Evolutionary conservation across 2,888 invertebrate genomes (phyloP), one percentile per base, ranked within the genome.

Genomic region (Andrena chrysosceles): DNA sequence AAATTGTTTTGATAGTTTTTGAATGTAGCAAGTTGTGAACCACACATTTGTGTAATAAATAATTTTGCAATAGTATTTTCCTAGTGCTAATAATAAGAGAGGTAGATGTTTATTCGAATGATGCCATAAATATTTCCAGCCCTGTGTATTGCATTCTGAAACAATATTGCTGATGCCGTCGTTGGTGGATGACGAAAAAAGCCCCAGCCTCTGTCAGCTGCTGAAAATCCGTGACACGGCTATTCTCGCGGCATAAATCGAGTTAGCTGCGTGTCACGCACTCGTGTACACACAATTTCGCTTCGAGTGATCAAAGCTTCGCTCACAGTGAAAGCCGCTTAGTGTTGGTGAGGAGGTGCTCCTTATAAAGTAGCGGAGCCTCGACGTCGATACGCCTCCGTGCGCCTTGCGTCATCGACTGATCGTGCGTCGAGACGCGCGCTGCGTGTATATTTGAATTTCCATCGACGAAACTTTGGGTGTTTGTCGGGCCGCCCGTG

Each of bases 321-420:
- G 70, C 74, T 67, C 67, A 82, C 83, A 85, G 85, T 69, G 87
- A 87, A 87, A 86, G 84, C 72, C 49, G 79, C 84, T 73, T 80
- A 81, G 86, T 89, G 86, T 87, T 85, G 75, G 89, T 90, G 90
- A 88, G 86, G 79, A 85, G 89, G 88, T 92, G 91, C 91, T 92
- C 92, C 92, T 92, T 92, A 92, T 92, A 92, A 92, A 92, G 92
- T 91, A 91, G 91, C 90, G 81, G 88, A 89, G 90, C 84, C 89
- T 81, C 86, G 87, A 79, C 87, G 82, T 88, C 90, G 89, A 89
- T 89, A 90, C 91, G 91, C 91, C 92, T 92, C 83, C 91, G 91
- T 90, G 87, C 79, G 83, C 81, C 81, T 92, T 91, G 86, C 92
- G 90, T 92, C 92, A 92, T 90, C 90, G 89, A 90, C 89, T 73